Base-by-base conservation (phyloP, 2,113 vertebrate species). In the Tonatia bakeri region DNA sequence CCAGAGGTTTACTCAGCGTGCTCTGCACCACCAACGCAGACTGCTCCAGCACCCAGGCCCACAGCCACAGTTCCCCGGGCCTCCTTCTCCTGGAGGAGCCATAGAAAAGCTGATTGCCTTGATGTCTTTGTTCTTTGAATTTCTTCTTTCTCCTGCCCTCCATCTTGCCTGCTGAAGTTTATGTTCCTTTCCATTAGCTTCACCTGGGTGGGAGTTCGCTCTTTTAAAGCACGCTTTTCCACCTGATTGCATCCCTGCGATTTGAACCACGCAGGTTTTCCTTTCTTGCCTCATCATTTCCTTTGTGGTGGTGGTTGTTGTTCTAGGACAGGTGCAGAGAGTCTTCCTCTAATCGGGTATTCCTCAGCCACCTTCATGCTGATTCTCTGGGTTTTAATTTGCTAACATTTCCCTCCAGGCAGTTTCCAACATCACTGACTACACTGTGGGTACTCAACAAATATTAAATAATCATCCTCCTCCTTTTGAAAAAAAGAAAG, bases 381-480 rank as follows among this genome's bases (percentile, higher is more conserved):
- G 96, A 93, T 80, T 97, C 97, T 90, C 22, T 82, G 94, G 97
- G 84, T 97, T 98, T 97, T 97, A 97, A 97, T 97, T 97, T 97
- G 96, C 90, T 89, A 93, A 96, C 87, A 26, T 96, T 96, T 96
- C 89, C 97, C 97, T 97, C 91, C 87, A 96, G 97, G 97, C 97
- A 85, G 83, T 97, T 97, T 92, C 95, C 79, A 95, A 45, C 96
- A 94, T 90, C 90, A 38, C 91, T 95, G 95, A 97, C 96, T 87
- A 97, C 96, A 96, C 95, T 97, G 93, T 94, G 94, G 96, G 96
- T 91, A 97, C 96, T 97, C 97, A 95, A 75, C 95, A 98, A 97
- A 98, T 97, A 98, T 98, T 97, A 97, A 98, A 97, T 97, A 96
- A 96, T 95, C 91, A 95, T 96, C 91, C n/a, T 79, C 82, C 91